These are phyloP conservation scores for Brachylomia viminalis DNA, from an alignment of 2,888 invertebrate genomes.

Conservation along the genomic window DNA sequence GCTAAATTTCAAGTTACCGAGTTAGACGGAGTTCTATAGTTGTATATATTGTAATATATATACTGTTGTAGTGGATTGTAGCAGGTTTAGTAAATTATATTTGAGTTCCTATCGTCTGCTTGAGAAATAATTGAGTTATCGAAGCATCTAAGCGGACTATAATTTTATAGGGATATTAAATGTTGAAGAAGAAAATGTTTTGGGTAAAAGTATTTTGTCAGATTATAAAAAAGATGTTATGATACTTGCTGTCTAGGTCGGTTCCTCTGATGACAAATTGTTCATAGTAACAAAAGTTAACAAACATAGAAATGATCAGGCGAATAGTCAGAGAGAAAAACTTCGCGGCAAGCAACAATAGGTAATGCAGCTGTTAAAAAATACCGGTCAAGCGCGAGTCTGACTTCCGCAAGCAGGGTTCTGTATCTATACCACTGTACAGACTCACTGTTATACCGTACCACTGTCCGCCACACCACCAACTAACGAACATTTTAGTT, in stretches of 20 bases:
- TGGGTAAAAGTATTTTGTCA: background rate
- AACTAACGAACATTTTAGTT: background rate
- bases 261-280: background rate
- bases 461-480: too few species aligned
- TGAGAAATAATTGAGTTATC: constrained; percentile 44
- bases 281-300: background rate
- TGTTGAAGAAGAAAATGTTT: background rate
- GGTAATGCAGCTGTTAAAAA: background rate
- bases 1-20: constrained; percentile 67
- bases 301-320: background rate
- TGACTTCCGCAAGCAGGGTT: background rate
- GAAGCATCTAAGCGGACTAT: constrained; percentile 23
- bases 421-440: too few species aligned
- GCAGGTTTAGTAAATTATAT: constrained; percentile 51
- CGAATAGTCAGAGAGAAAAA: background rate
- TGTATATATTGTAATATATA: constrained; percentile 12
- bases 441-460: too few species aligned
- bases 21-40: constrained; percentile 60
- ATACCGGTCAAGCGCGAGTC: background rate
- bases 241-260: background rate
- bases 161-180: constrained; percentile 26
- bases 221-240: background rate
- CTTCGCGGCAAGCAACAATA: background rate
- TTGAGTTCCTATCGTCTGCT: constrained; percentile 37
- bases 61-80: constrained; percentile 40